Evolutionary conservation across 2,888 invertebrate genomes (phyloP), one percentile per base, ranked within the genome.

Genomic region (Branchellion lobata): DNA sequence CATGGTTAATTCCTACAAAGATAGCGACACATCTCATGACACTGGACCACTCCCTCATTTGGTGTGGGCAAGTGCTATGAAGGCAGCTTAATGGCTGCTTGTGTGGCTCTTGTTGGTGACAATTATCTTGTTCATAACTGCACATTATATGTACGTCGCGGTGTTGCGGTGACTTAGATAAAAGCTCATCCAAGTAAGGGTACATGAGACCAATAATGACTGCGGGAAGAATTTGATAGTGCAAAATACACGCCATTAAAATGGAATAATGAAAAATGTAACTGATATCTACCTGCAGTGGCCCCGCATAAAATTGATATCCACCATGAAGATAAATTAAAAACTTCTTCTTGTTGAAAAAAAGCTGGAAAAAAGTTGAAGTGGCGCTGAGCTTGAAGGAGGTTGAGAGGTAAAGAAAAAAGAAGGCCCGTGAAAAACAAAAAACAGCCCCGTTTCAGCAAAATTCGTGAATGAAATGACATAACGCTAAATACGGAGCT

Each of bases 1-100:
- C 88, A 83, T 88, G 88, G 83, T 88, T 88, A 81, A 88, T 88
- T 53, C 88, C 88, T 36, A 88, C 87, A 84, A 88, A 88, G 27
- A 88, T 86, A 34, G 88, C 88, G 0, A 88, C 85, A 84, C 88
- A 88, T 83, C 88, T 82, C 86, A 88, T 87, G n/a, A 88, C 88
- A 83, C 86, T 87, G 36, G 88, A 87, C 88, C 88, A 88, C 81
- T 88, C 88, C 72, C 80, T 82, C 31, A 81, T 81, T 81, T 85
- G 85, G 36, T 83, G 29, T 8, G 24, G 21, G 3, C 11, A n/a
- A 3, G 61, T 57, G 24, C 21, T 81, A 79, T 2, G 18, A 29
- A 57, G 21, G 61, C 21, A 57, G 24, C 21, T 18, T 57, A 14
- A 5, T 5, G 21, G 3, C 21, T 57, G 61, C 21, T 27, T 21